These are phyloP conservation scores for Teleiodes luculella DNA, from an alignment of 2,888 invertebrate genomes.

Conservation along the genomic window DNA sequence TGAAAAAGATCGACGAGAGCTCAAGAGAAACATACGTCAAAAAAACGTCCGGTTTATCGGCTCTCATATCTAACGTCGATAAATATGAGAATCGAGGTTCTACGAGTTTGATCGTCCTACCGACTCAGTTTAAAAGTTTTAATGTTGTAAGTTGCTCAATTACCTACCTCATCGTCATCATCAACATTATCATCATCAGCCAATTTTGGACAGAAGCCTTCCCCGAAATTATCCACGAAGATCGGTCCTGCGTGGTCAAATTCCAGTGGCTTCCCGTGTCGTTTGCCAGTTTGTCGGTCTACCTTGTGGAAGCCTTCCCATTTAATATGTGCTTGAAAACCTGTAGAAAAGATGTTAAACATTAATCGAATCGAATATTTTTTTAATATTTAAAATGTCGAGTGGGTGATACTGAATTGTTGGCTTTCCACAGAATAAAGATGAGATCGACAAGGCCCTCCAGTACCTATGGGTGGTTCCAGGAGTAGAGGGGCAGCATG, in stretches of 20 bases:
- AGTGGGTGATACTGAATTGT: not conserved
- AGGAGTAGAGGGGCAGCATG: slow-evolving; percentile 47
- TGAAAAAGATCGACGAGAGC: not conserved
- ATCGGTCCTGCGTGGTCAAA: too few species aligned
- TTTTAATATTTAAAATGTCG: too few species aligned
- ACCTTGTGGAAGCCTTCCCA: too few species aligned
- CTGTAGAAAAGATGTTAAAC: too few species aligned
- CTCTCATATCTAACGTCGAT: not conserved
- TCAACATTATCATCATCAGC: too few species aligned
- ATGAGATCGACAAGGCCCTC: slow-evolving; percentile 36
- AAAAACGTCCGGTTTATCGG: not conserved
- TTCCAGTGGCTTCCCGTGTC: too few species aligned
- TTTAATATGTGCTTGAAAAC: too few species aligned
- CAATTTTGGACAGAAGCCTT: too few species aligned
- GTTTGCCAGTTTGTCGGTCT: too few species aligned
- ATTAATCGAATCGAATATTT: too few species aligned
- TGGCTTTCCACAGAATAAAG: slow-evolving; percentile 34
- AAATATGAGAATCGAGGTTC: not conserved
- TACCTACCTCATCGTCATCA: too few species aligned
- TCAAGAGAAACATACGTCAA: not conserved
- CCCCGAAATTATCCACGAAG: too few species aligned
- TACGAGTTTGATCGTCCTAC: not conserved
- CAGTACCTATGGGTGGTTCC: slow-evolving; percentile 46
- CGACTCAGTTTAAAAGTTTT: not conserved
- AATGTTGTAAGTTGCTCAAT: not conserved